Evolutionary conservation across 2,888 invertebrate genomes (phyloP).

Genomic region (Caenorhabditis becei): DNA sequence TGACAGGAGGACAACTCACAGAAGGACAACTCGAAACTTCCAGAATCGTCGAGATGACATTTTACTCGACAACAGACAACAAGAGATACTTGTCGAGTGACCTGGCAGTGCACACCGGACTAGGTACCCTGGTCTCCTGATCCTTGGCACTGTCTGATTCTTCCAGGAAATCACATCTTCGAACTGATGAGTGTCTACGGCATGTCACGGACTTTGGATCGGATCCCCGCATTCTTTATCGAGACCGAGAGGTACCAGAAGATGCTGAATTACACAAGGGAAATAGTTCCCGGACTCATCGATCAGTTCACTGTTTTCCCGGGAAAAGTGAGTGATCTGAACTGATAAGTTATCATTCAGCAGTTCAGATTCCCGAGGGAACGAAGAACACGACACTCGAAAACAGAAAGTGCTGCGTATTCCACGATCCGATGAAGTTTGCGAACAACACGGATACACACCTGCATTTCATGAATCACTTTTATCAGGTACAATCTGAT

Average conservation of each 20-base stretch:
- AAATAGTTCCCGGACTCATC: not conserved
- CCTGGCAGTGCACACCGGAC: not conserved
- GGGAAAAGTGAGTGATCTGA: not conserved
- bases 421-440: not conserved
- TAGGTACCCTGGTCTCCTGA: too few relatives aligned
- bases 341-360: not conserved
- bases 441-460: not conserved
- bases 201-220: not conserved
- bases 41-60: too few relatives aligned
- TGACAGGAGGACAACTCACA: too few relatives aligned
- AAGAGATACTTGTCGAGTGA: not conserved
- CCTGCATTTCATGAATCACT: not conserved
- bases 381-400: not conserved
- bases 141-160: not conserved
- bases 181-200: not conserved
- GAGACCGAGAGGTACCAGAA: not conserved
- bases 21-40: too few relatives aligned
- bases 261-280: not conserved
- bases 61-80: too few relatives aligned
- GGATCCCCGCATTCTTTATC: not conserved
- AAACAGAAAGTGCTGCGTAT: not conserved
- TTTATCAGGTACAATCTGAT: constrained; percentile 8
- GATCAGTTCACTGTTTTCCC: not conserved
- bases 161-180: constrained; percentile 11
- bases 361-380: not conserved